Base-by-base conservation (phyloP, 92 coral and sea anemone genomes). In the Siderastrea siderea region DNA sequence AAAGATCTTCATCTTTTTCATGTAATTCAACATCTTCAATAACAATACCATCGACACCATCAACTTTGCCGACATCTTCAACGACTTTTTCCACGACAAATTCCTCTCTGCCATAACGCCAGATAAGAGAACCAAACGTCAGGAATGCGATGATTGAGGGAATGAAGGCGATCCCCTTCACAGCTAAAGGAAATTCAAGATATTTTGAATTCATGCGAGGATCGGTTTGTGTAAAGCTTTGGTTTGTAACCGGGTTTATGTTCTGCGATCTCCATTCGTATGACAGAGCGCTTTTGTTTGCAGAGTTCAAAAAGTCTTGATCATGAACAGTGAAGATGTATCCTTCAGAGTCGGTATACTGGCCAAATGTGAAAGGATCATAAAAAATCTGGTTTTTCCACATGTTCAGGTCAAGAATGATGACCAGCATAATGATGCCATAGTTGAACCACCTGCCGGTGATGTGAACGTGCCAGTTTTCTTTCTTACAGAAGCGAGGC, bases 311-410 rank as follows among this genome's bases (percentile, higher is more conserved):
- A 71, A 94, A 94, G 26, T 81, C 43, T 69, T 90, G 84, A 86
- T 97, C 93, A 8, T 72, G 72, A 46, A 97, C 93, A 8, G 94
- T 57, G 80, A 79, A 95, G 48, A 97, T 97, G 82, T 97, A 88
- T 8, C 98, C 94, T 1, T 60, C 74, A 2, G 96, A 64, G 81
- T 81, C 89, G 3, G 98, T 89, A 81, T 97, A 97, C 77, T 97
- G 99, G 14, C 99, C 99, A 66, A 93, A 97, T 53, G 84, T 86
- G 80, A 92, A 97, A 13, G 99, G 99, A 45, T 89, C 88, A 77
- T 97, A 97, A 86, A 97, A 97, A 58, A 97, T 97, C 78, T 97
- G 99, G 84, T 97, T 97, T 74, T 97, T 97, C 99, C 99, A 97
- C 99, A 97, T 97, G 85, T 97, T 97, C 59, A 97, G 74, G 84